These are phyloP conservation scores for Hexactinellida sp. DNA, from an alignment of 37 sponge, comb jelly and placozoan genomes.

Conservation along the genomic window DNA sequence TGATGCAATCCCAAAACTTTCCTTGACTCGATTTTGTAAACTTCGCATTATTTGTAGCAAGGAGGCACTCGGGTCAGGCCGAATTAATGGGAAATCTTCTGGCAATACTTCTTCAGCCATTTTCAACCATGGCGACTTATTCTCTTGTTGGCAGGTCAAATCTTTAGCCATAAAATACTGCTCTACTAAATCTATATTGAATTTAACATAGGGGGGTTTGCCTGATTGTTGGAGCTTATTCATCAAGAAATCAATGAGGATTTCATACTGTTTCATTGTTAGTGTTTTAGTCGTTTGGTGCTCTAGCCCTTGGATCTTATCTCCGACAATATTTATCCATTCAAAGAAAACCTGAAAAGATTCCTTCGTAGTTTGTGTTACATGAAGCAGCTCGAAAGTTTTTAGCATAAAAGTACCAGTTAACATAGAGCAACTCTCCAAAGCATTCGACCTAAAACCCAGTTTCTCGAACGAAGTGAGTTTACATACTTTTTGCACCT, in stretches of 20 bases:
- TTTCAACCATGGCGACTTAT: neutral
- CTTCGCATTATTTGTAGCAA: neutral
- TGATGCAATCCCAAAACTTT: neutral
- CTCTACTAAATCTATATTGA: neutral
- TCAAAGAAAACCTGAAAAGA: neutral
- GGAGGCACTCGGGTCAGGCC: neutral
- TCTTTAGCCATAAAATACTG: neutral
- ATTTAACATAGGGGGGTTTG: neutral
- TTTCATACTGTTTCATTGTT: constrained; percentile 1
- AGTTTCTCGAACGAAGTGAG: neutral
- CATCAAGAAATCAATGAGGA: neutral
- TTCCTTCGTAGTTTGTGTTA: neutral
- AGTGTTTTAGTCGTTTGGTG: neutral
- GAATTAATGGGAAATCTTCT: neutral
- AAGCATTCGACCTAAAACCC: neutral
- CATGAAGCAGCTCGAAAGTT: neutral
- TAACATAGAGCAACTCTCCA: constrained; percentile 9
- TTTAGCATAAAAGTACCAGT: neutral
- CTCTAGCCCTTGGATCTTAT: neutral
- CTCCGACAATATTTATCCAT: constrained; percentile 17
- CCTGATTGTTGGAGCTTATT: neutral
- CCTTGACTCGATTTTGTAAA: neutral
- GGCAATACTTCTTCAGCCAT: neutral
- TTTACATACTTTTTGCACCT: neutral
- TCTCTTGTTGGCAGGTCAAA: neutral